Percentiles rank a stretch among this genome's conserved stretches.
These are phyloP conservation scores for Cephus rjabovi DNA, from an alignment of 2,888 invertebrate species.

Conservation along the genomic window DNA sequence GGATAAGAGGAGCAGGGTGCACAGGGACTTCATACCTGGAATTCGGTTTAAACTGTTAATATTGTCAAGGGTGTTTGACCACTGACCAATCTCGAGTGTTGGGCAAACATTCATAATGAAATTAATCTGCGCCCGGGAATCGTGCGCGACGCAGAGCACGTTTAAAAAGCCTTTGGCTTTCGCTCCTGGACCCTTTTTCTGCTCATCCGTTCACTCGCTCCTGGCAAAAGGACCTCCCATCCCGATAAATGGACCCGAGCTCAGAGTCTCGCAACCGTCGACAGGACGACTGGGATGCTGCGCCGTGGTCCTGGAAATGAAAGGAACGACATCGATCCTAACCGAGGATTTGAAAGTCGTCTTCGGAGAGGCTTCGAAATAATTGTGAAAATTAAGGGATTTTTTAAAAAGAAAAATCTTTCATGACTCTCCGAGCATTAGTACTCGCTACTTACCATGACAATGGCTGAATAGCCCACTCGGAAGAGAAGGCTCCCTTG, in stretches of 20 bases:
- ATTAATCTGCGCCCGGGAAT: constrained; percentile 58
- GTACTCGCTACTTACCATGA: constrained; percentile 49
- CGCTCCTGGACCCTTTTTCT: constrained; percentile 25
- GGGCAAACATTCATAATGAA: constrained; percentile 66
- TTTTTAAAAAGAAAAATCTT: neutral
- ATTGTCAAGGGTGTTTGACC: constrained; percentile 61
- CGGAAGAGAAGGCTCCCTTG: constrained; percentile 29
- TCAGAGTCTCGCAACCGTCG: neutral
- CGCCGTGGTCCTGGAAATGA: neutral
- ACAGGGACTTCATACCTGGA: constrained; percentile 7
- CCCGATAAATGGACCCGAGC: neutral
- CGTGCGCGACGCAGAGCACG: constrained; percentile 35
- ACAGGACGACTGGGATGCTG: neutral
- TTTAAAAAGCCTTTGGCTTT: constrained; percentile 44
- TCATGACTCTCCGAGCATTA: neutral
- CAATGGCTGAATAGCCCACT: constrained; percentile 43
- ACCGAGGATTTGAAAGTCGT: neutral
- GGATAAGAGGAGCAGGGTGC: neutral
- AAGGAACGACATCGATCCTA: neutral
- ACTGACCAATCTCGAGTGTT: constrained; percentile 61
- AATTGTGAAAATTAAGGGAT: neutral
- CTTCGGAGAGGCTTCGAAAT: neutral
- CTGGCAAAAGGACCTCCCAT: neutral
- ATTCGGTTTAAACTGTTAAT: constrained; percentile 57
- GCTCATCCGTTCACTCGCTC: constrained; percentile 22